Evolutionary conservation across 2,888 invertebrate genomes (phyloP), one percentile per base, ranked within the genome.

Genomic region (Lampropteryx suffumata): DNA sequence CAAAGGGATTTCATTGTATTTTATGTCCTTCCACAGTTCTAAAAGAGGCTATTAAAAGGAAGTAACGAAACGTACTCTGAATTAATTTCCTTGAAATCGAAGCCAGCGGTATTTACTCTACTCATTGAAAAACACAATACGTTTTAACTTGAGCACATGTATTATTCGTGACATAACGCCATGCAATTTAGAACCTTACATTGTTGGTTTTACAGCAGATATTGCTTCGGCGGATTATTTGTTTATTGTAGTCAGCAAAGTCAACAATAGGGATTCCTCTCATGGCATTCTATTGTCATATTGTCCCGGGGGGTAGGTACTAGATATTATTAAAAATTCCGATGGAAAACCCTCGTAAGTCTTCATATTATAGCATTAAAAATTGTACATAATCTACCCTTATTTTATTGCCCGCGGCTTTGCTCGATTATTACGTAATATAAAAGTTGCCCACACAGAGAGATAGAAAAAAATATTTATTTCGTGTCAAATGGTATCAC

Each of bases 271-370:
- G 53, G 68, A 78, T 76, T 75, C 78, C 70, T 64, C 47, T 67
- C 73, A 67, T 71, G 67, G 67, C 65, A 55, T 62, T 50, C 73
- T 64, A 76, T 80, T 80, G 80, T 79, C 67, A 77, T 77, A 71
- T 69, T 65, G 65, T 69, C 63, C 65, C 62, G 57, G 57, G 58
- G 44, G 62, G 56, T 61, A 62, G 64, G 57, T 61, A 62, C 67
- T 69, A 69, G 73, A 76, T 79, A 74, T 77, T 76, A 74, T 76
- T 82, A 81, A 82, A 81, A 81, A 81, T 81, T 79, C 82, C 80
- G 37, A 56, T 55, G 54, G 64, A 59, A 54, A 64, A 65, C 65
- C 65, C 39, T 40, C 48, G 55, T 36, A 27, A 59, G 50, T 62
- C 54, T 64, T 60, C 55, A 62, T 61, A 64, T 61, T 56, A 58